phyloP scores from a whole-genome alignment of 2,797 vertebrate genomes.

The Periparus ater region DNA sequence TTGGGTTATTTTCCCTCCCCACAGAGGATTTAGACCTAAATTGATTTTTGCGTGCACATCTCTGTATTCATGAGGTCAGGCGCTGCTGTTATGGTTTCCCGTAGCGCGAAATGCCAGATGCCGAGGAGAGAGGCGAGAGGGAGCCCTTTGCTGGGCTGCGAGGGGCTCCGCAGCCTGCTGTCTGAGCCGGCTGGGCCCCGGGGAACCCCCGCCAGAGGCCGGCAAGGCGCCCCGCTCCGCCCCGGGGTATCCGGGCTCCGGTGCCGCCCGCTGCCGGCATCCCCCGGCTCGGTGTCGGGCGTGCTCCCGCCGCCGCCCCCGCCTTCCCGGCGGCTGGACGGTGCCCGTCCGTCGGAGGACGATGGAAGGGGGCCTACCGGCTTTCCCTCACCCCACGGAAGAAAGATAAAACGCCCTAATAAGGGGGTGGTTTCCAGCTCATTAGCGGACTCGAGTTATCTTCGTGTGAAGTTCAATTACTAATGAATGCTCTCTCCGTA shows the following conservation, averaged over 20 bases:
- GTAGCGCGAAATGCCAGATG: background rate
- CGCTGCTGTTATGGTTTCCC: background rate
- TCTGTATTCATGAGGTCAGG: conserved; percentile 43
- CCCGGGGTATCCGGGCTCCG: too few relatives aligned
- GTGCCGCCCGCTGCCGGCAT: background rate
- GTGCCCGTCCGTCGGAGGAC: background rate
- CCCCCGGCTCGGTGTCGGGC: fast-evolving
- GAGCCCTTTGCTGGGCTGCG: background rate
- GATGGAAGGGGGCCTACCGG: background rate
- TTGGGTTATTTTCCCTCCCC: conserved; percentile 31
- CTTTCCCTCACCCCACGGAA: background rate
- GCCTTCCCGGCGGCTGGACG: background rate
- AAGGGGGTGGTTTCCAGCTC: background rate
- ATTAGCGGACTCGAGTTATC: background rate
- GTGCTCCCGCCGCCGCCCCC: background rate
- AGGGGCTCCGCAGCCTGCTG: background rate
- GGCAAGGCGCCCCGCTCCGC: background rate
- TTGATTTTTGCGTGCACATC: conserved; percentile 48
- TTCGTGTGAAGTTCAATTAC: background rate
- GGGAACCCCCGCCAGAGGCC: background rate
- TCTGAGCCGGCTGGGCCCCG: background rate
- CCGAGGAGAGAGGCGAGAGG: background rate
- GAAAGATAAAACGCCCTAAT: background rate
- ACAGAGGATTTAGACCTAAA: conserved; percentile 38
- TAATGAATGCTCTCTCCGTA: background rate